Base-by-base conservation (phyloP, 2,113 vertebrate species). In the Corythornis cristatus region DNA sequence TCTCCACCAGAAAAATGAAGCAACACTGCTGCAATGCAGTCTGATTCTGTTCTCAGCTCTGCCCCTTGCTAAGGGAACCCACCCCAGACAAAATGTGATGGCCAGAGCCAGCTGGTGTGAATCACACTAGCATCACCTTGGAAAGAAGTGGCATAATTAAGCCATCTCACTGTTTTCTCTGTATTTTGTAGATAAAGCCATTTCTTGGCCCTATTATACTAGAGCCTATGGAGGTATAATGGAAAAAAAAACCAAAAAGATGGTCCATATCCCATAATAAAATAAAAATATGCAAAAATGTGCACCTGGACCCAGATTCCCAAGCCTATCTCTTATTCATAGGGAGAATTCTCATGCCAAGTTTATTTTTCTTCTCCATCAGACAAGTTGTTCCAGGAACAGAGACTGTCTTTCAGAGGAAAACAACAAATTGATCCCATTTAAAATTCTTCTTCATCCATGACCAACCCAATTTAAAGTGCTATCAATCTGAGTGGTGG, bases 391-490 rank as follows among this genome's bases (percentile, higher is more conserved):
- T 79, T 94, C 26, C 67, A 74, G 45, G 62, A 88, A 53, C 81
- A 82, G 80, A 91, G 68, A 50, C 15, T 70, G 45, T 84, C 77
- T 93, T 93, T 88, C 54, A 92, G 33, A 75, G 45, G 43, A 74
- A 88, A 71, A 90, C 72, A 90, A 94, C 51, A 84, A 92, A 94
- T 66, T 64, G 75, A 83, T 94, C 43, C 73, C 12, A 22, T 64
- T 94, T 90, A 73, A 83, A 93, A 86, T 65, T 92, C 53, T 29
- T 94, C 76, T 77, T 92, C 73, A 74, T 93, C 72, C 66, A 43
- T 68, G 75, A 80, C 81, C 56, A 86, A 56, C 40, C 40, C 18
- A 58, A 89, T 92, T 75, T 89, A 56, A 83, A 88, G 79, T 50
- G 23, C 19, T 68, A 81, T 83, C 57, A 72, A 48, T 94, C 56